These are phyloP conservation scores for Nebria salina DNA, from an alignment of 2,888 invertebrate species.

Conservation along the genomic window DNA sequence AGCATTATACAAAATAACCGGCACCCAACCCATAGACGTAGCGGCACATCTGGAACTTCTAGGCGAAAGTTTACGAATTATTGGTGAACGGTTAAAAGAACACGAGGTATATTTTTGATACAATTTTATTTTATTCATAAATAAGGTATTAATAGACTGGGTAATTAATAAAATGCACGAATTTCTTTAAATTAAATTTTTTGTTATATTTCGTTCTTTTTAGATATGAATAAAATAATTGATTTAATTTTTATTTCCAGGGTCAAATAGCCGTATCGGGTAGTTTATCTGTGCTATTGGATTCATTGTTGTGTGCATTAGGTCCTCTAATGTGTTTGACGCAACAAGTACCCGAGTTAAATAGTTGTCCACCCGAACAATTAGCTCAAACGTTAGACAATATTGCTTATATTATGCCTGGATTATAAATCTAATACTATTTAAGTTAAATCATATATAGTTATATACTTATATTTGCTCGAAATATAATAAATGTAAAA, in stretches of 20 bases:
- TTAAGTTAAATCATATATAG: background rate
- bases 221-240: background rate
- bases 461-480: background rate
- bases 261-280: slow-evolving; percentile 96
- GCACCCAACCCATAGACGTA: slow-evolving; percentile 86
- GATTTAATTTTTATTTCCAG: slow-evolving; percentile 61
- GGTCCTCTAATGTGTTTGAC: slow-evolving; percentile 89
- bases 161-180: no score
- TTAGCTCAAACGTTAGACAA: slow-evolving; percentile 82
- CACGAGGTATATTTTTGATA: slow-evolving; percentile 73
- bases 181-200: no score
- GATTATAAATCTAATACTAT: slow-evolving; percentile 64
- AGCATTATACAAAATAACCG: slow-evolving; percentile 70
- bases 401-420: slow-evolving; percentile 94
- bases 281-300: slow-evolving; percentile 90
- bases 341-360: slow-evolving; percentile 81
- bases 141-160: background rate
- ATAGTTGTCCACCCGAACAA: slow-evolving; percentile 67
- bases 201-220: slow-evolving; percentile 3
- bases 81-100: slow-evolving; percentile 91
- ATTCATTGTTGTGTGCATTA: slow-evolving; percentile 90
- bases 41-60: slow-evolving; percentile 92
- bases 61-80: slow-evolving; percentile 92
- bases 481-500: background rate
- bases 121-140: no score